Evolutionary conservation across 2,113 vertebrate genomes (phyloP), one percentile per base, ranked within the genome.

Genomic region (Mustela nigripes): DNA sequence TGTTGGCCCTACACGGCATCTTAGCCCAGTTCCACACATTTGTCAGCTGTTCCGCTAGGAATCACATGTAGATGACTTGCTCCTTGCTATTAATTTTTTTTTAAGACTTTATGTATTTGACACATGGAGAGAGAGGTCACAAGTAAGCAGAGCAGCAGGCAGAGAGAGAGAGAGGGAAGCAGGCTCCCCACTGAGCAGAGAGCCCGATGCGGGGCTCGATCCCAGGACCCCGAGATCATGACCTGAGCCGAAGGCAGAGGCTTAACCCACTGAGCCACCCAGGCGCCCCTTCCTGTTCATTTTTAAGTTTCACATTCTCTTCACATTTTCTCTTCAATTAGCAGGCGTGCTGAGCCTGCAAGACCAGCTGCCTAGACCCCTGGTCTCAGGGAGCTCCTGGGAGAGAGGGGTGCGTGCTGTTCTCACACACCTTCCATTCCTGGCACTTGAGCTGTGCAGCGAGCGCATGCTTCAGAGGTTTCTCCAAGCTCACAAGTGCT

Each of bases 321-420:
- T 39, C 7, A 69, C 48, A 42, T 4, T 36, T 6, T 36, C 56
- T 26, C 42, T 21, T 76, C n/a, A 42, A 69, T 91, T 48, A 14
- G 33, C 26, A 71, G 48, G 60, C 0, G 11, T 31, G 8, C 15
- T 9, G 4, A 48, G 45, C 26, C 86, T 2, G 0, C 9, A 1
- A 9, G 14, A 62, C 12, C 9, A 39, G 60, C 12, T 31, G 5
- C 33, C 10, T 22, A 50, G 85, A 69, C 15, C 81, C 48, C 4
- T 58, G 31, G 39, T 22, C 63, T 60, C 65, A 1, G 22, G 74
- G 50, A n/a, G 56, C 18, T 39, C 53, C 42, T 24, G 56, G 60
- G 56, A 45, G 14, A 14, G 24, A 45, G 16, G 45, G 39, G 5
- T 11, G 26, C 11, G 45, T 60, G 24, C 1, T 0, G 16, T 31